Evolutionary conservation across 2,797 vertebrate genomes (phyloP), one percentile per base, ranked within the genome.

Genomic region (Bradypus variegatus): DNA sequence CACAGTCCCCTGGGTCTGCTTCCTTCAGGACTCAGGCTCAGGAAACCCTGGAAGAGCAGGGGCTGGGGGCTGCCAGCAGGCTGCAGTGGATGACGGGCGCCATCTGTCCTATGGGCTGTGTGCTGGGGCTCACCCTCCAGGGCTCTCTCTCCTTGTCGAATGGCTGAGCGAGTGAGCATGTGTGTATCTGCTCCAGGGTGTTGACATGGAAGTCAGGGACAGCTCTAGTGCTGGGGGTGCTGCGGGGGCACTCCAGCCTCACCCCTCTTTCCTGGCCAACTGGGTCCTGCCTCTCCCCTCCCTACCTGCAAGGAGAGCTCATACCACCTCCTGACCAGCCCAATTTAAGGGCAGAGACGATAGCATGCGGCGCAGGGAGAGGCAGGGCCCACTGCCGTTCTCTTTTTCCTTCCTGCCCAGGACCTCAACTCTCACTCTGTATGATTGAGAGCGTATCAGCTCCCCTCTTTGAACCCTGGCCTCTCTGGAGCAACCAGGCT

Each of bases 261-360:
- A 3, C 3, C 16, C 36, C 33, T 27, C 45, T n/a, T 13, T 25
- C 45, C 58, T 2, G 0, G 0, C 50, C 50, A 50, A 33, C 14
- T 53, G 86, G 72, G 33, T 31, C 33, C 19, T 79, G 12, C 62
- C 5, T 2, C 78, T 41, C 48, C 23, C 16, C 72, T 72, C 79
- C 72, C 12, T 3, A 2, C 36, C 45, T 53, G 33, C 21, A 41
- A 13, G 36, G n/a, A 33, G 29, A 65, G 8, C 62, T 16, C 14
- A 8, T 33, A 48, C 25, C 1, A 0, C n/a, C 48, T 58, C 72
- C 41, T 73, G 50, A 36, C 73, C 55, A 25, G 29, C 89, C 69
- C 0, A 1, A 19, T 31, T 50, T 29, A 14, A 25, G 55, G 38
- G n/a, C 19, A 60, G 62, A 72, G 41, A 8, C 64, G 15, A 9